Evolutionary conservation across 1,140 invertebrate genomes (phyloP), one percentile per base, ranked within the genome.

Genomic region (Drosophila mojavensis): DNA sequence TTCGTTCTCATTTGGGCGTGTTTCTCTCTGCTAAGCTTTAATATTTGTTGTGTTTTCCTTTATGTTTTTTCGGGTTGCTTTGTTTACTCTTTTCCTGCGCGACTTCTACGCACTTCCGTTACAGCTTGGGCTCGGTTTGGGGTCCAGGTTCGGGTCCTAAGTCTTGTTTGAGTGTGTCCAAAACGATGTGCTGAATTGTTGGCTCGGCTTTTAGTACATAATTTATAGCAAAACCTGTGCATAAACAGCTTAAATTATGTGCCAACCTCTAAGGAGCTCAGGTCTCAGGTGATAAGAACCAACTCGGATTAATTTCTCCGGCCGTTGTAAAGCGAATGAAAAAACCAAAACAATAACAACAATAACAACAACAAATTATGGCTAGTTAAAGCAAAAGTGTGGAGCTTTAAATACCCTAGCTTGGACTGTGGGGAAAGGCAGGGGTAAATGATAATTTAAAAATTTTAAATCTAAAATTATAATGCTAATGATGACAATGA

Each of bases 191-290:
- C 76, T 70, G 83, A 88, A 71, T 88, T 79, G 73, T 66, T 61
- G 76, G 51, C 67, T 58, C 47, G 68, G 84, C 83, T 83, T 74
- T 86, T 88, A 88, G 76, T 86, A 83, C 84, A 88, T 89, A 83
- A 89, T 88, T 89, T 89, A 88, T 89, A 71, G 63, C 53, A 70
- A 74, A 78, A 75, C 72, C 67, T 64, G 59, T 41, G 76, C 79
- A 86, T 86, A 86, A 86, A 88, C 59, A 77, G 84, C 77, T 89
- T 88, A 83, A 83, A 83, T 80, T 89, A 88, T 88, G 80, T 79
- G 82, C 48, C 59, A 75, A 51, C 36, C 62, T 41, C 41, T 51
- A 24, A 61, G 43, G 28, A 33, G 26, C 41, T 55, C 17, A 39
- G 56, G 39, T 48, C 58, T 69, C 65, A 47, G 66, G 56, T 66